Conservation (phyloP, 2,888 invertebrate species). For the Drosophila recens region DNA sequence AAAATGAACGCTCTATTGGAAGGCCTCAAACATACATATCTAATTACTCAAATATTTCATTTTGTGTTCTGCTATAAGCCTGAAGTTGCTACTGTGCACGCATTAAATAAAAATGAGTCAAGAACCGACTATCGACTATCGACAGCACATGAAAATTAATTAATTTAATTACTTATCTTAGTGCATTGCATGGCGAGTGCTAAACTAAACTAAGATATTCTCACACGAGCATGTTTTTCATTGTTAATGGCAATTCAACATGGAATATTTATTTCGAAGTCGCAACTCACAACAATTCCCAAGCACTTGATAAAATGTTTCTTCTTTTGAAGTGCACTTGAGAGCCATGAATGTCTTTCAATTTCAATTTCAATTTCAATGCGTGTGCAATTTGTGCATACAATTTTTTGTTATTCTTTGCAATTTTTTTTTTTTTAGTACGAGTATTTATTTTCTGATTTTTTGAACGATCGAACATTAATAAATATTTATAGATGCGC, state of each 20-base stretch:
- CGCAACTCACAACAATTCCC: slow-evolving; percentile 39
- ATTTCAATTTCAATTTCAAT: slow-evolving; percentile 40
- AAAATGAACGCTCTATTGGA: slow-evolving; percentile 46
- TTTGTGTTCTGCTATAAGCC: not conserved
- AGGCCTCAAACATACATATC: slow-evolving; percentile 45
- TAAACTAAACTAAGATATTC: slow-evolving; percentile 33
- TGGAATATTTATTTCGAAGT: slow-evolving; percentile 34
- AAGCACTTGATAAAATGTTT: slow-evolving; percentile 24
- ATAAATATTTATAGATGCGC: slow-evolving; percentile 78
- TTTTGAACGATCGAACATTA: slow-evolving; percentile 50
- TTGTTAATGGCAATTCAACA: slow-evolving; percentile 59
- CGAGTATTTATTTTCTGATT: slow-evolving; percentile 29
- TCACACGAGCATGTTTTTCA: slow-evolving; percentile 17
- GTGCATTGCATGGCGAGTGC: slow-evolving; percentile 50
- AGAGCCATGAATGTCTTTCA: slow-evolving; percentile 53
- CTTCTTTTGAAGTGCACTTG: slow-evolving; percentile 58
- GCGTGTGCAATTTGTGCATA: slow-evolving; percentile 49
- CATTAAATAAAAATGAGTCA: slow-evolving; percentile 47
- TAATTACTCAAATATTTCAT: slow-evolving; percentile 17
- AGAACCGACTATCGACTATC: slow-evolving; percentile 50
- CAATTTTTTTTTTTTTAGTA: slow-evolving; percentile 23
- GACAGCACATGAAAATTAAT: slow-evolving; percentile 71
- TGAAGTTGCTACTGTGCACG: slow-evolving; percentile 55
- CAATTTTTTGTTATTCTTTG: slow-evolving; percentile 14
- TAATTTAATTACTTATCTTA: slow-evolving; percentile 78